Base-by-base conservation (phyloP, 2,888 invertebrate species). In the Siphlonurus alternatus region DNA sequence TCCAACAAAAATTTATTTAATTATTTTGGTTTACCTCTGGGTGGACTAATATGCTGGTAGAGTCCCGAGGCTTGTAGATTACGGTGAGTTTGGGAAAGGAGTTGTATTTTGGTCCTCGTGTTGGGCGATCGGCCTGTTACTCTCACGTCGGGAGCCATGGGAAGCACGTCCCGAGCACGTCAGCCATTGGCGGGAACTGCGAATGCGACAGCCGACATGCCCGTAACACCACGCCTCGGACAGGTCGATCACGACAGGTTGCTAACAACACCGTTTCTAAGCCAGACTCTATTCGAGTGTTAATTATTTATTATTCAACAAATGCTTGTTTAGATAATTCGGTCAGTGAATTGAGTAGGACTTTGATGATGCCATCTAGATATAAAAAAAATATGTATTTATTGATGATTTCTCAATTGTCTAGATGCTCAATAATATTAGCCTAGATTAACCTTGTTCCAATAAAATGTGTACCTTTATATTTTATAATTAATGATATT, bases 1-100 rank as follows among this genome's bases (percentile, higher is more conserved):
- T n/a, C n/a, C n/a, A n/a, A n/a, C n/a, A n/a, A n/a, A n/a, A n/a
- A n/a, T n/a, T n/a, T n/a, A n/a, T n/a, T n/a, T n/a, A n/a, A n/a
- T n/a, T n/a, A n/a, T n/a, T n/a, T 10, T 18, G 56, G 74, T 78
- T 79, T 76, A 85, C 85, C 75, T 79, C 80, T 81, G 2, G 85
- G 84, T 15, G 82, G 83, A 70, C 80, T 85, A 69, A 82, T 82
- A 73, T 85, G 83, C 5, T 84, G 78, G 71, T 81, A 85, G 5
- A 84, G 73, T 20, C 83, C 83, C 70, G 81, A 76, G 59, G 66
- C 64, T 38, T 59, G 65, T 18, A 38, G 54, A 51, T 56, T 56
- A 20, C 56, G n/a, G n/a, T 56, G 56, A 38, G 5, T 38, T 15
- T 38, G 5, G 15, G 7, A 5, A 5, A 10, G 5, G 15, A 38